Conservation (phyloP, 2,888 invertebrate genomes). For the Xanthostigma xanthostigma region DNA sequence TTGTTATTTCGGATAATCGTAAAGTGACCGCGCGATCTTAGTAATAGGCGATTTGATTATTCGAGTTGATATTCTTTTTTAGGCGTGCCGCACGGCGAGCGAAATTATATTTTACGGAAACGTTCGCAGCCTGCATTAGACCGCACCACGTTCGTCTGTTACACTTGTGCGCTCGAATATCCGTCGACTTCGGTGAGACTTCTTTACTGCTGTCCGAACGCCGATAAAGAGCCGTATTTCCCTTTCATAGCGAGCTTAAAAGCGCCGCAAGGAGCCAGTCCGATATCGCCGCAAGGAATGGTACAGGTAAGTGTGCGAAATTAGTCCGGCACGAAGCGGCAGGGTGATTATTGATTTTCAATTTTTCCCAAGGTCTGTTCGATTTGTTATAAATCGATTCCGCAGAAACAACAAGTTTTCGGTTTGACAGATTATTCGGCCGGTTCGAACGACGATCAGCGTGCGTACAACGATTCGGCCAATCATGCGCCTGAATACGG, state of each 20-base stretch:
- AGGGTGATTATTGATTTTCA: background rate
- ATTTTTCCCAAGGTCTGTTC: slow-evolving; percentile 53
- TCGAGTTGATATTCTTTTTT: slow-evolving; percentile 25
- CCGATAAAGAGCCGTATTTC: slow-evolving; percentile 78
- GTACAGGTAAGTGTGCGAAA: slow-evolving; percentile 5
- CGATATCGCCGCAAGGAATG: slow-evolving; percentile 72
- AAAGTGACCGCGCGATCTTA: too few species aligned
- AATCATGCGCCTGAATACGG: slow-evolving; percentile 25
- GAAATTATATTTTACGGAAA: slow-evolving; percentile 68
- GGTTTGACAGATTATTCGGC: slow-evolving; percentile 25
- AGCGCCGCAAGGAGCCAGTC: slow-evolving; percentile 71
- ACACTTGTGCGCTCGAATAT: slow-evolving; percentile 72
- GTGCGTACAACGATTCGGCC: slow-evolving; percentile 22
- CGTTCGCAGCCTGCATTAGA: slow-evolving; percentile 49
- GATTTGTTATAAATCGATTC: slow-evolving; percentile 70
- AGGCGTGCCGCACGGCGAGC: slow-evolving; percentile 58
- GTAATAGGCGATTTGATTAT: too few species aligned
- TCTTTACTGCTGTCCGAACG: slow-evolving; percentile 71
- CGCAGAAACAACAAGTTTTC: slow-evolving; percentile 59
- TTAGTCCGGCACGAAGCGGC: too few species aligned
- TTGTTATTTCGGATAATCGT: too few species aligned
- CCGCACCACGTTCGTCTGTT: slow-evolving; percentile 69
- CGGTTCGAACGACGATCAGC: background rate
- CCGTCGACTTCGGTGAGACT: slow-evolving; percentile 66
- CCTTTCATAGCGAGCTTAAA: slow-evolving; percentile 72